Percentiles rank a stretch among this genome's conserved stretches.
phyloP scores from a whole-genome alignment of 2,113 vertebrate species.

The Neolamprologus toae region DNA sequence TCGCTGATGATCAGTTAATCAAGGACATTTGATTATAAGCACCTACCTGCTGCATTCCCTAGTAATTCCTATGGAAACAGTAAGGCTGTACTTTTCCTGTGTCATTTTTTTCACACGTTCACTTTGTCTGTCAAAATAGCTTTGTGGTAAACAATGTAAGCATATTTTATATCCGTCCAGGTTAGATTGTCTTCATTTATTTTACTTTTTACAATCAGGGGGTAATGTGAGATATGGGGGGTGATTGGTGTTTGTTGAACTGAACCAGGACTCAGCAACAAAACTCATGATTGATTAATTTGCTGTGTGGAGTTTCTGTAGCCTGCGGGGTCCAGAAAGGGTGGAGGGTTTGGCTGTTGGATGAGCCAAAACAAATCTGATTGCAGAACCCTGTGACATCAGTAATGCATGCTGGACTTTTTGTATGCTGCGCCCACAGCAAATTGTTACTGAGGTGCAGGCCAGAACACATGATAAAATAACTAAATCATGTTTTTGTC shows the following conservation, averaged over 20 bases:
- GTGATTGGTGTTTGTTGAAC: not conserved
- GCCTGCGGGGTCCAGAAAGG: not conserved
- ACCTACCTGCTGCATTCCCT: not conserved
- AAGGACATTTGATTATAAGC: not conserved
- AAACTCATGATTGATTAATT: slow-evolving; percentile 1
- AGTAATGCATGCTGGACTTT: not conserved
- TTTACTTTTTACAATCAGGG: not conserved
- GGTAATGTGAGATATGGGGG: not conserved
- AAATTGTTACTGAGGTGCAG: not conserved
- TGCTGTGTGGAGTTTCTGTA: not conserved
- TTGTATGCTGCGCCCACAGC: not conserved
- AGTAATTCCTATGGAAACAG: not conserved
- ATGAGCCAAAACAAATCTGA: not conserved
- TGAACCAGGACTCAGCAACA: not conserved
- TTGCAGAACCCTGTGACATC: not conserved
- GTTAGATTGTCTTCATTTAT: not conserved
- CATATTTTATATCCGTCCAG: not conserved
- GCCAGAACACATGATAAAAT: not conserved
- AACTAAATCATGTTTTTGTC: not conserved
- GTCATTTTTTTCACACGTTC: not conserved
- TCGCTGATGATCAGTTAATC: not conserved
- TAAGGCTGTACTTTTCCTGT: not conserved
- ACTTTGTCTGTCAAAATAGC: not conserved
- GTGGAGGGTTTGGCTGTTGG: not conserved
- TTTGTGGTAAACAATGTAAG: not conserved